These are phyloP conservation scores for Lophochroa leadbeateri DNA, from an alignment of 2,113 vertebrate genomes.

Conservation along the genomic window DNA sequence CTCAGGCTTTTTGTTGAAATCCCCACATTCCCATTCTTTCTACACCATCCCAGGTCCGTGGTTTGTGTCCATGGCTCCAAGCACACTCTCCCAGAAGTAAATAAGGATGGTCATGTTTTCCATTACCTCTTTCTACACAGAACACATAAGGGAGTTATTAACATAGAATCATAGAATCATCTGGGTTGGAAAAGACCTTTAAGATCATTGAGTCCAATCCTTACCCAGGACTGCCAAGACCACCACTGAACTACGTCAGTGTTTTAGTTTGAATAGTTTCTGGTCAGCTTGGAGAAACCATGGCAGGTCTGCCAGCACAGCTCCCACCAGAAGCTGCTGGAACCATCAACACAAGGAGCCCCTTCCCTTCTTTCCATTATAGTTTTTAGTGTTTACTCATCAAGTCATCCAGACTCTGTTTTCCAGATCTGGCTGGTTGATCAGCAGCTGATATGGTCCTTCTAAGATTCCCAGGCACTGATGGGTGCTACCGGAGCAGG, in stretches of 20 bases:
- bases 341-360: not conserved
- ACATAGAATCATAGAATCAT: not conserved
- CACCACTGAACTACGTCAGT: not conserved
- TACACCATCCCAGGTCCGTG: accelerated
- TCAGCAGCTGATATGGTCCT: not conserved
- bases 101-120: not conserved
- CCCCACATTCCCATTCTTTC: not conserved
- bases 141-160: not conserved
- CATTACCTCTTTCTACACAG: not conserved
- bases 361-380: not conserved
- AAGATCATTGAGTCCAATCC: not conserved
- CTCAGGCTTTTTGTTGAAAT: accelerated
- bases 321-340: not conserved
- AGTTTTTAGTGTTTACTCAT: accelerated
- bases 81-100: not conserved
- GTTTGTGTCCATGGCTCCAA: accelerated
- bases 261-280: not conserved
- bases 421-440: not conserved
- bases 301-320: accelerated
- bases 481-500: accelerated
- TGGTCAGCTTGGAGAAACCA: not conserved
- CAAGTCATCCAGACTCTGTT: not conserved
- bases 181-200: not conserved
- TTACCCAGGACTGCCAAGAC: not conserved
- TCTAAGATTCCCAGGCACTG: accelerated